Conservation (phyloP, 2,888 invertebrate genomes). For the Diarsia rubi region DNA sequence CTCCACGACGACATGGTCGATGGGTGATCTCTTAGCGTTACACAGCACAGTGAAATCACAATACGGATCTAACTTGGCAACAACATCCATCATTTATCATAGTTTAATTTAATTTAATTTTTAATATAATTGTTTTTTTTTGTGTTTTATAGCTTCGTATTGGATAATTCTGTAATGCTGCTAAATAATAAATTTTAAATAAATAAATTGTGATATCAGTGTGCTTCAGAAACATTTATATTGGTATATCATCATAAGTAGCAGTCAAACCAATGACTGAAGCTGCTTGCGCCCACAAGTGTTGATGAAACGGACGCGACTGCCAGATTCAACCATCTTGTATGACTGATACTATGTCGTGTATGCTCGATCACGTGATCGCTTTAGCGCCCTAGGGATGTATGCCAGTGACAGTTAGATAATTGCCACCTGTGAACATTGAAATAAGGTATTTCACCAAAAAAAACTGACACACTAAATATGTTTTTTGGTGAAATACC, state of each 20-base stretch:
- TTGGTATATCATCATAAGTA: slow-evolving; percentile 5
- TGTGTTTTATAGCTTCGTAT: no score
- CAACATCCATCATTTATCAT: neutral
- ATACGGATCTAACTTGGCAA: neutral
- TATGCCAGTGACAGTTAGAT: neutral
- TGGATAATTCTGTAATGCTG: no score
- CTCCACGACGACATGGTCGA: slow-evolving; percentile 76
- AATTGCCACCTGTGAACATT: neutral
- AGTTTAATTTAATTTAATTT: no score
- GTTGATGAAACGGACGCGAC: no score
- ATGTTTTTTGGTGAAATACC: no score
- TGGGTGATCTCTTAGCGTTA: slow-evolving; percentile 58
- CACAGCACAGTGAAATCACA: slow-evolving; percentile 43
- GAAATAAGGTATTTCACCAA: neutral
- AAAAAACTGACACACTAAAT: no score
- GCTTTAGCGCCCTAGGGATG: neutral
- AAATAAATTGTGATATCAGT: slow-evolving; percentile 54
- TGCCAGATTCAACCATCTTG: slow-evolving; percentile 3
- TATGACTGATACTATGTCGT: slow-evolving; percentile 14
- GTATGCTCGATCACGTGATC: neutral
- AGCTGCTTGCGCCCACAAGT: neutral
- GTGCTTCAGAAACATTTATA: slow-evolving; percentile 17
- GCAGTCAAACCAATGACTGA: slow-evolving; percentile 28
- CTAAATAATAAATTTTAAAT: no score
- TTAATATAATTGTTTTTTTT: no score